A percentile compares a stretch with the other conserved stretches of the same genome.
phyloP scores from a whole-genome alignment of 2,888 invertebrate species.

The Drosophila bunnanda region DNA sequence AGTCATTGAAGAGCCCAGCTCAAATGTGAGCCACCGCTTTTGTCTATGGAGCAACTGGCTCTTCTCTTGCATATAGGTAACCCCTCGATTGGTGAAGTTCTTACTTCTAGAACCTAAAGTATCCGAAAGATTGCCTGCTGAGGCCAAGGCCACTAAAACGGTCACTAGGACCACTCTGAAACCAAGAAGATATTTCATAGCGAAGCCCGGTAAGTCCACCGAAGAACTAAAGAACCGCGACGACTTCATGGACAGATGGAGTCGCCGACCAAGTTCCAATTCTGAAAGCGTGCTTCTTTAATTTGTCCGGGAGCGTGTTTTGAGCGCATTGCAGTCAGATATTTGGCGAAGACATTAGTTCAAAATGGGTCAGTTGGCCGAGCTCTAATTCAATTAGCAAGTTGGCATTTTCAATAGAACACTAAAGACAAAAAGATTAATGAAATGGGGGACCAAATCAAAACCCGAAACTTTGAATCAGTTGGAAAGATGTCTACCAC shows the following conservation, averaged over 20 bases:
- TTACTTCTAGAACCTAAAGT: neutral
- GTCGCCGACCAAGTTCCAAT: slow-evolving; percentile 12
- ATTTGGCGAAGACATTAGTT: slow-evolving; percentile 58
- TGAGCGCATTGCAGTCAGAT: slow-evolving; percentile 43
- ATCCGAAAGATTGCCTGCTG: slow-evolving; percentile 7
- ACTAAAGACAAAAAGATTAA: slow-evolving; percentile 10
- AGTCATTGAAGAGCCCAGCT: slow-evolving; percentile 72
- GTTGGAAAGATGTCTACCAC: slow-evolving; percentile 60
- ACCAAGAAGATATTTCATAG: slow-evolving; percentile 46
- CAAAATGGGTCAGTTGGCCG: slow-evolving; percentile 53
- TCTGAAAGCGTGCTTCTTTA: slow-evolving; percentile 50
- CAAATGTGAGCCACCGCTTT: slow-evolving; percentile 80
- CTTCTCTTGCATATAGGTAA: slow-evolving; percentile 57
- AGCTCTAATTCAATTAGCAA: slow-evolving; percentile 74
- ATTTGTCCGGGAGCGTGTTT: slow-evolving; percentile 44
- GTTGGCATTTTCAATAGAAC: slow-evolving; percentile 38
- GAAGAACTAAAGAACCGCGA: slow-evolving; percentile 45
- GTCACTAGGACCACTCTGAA: slow-evolving; percentile 19
- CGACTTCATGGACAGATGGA: neutral
- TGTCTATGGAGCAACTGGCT: slow-evolving; percentile 61
- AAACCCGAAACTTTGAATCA: slow-evolving; percentile 51
- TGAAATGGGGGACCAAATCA: slow-evolving; percentile 16
- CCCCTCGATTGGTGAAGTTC: slow-evolving; percentile 25
- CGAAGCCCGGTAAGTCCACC: slow-evolving; percentile 8
- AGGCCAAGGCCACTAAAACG: slow-evolving; percentile 22